These are phyloP conservation scores for Melanotaenia pygmaea DNA, from an alignment of 2,797 vertebrate species.

Conservation along the genomic window DNA sequence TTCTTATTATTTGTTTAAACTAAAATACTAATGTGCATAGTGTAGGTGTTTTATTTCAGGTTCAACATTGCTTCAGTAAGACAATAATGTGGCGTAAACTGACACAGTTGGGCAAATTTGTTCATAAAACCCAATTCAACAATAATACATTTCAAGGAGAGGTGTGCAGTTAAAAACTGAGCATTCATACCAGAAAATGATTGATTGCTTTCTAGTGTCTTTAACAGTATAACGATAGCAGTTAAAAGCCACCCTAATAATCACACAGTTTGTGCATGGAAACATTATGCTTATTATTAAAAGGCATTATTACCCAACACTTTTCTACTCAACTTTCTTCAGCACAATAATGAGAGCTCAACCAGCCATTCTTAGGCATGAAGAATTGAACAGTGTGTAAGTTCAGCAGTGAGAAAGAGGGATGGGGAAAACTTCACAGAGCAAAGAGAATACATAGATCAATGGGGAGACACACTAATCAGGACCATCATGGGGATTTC, in stretches of 20 bases:
- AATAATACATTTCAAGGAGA: not conserved
- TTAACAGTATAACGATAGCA: not conserved
- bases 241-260: not conserved
- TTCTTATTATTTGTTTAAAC: not conserved
- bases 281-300: constrained; percentile 25
- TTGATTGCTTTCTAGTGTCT: not conserved
- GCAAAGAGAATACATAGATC: constrained; percentile 75
- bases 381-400: constrained; percentile 52
- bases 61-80: not conserved
- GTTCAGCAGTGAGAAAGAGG: constrained; percentile 32
- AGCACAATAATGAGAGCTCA: constrained; percentile 60
- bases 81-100: not conserved
- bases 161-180: not conserved
- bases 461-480: constrained; percentile 68
- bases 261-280: not conserved
- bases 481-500: constrained; percentile 53
- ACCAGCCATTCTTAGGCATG: constrained; percentile 40
- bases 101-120: not conserved
- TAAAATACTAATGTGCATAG: not conserved
- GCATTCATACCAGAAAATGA: not conserved
- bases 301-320: constrained; percentile 30
- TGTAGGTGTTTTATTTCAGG: not conserved
- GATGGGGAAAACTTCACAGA: constrained; percentile 44
- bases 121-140: not conserved
- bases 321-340: constrained; percentile 19